A percentile compares a stretch with the other conserved stretches of the same genome.
phyloP scores from a whole-genome alignment of 2,888 invertebrate species.

The Prosopocoilus inquinatus region DNA sequence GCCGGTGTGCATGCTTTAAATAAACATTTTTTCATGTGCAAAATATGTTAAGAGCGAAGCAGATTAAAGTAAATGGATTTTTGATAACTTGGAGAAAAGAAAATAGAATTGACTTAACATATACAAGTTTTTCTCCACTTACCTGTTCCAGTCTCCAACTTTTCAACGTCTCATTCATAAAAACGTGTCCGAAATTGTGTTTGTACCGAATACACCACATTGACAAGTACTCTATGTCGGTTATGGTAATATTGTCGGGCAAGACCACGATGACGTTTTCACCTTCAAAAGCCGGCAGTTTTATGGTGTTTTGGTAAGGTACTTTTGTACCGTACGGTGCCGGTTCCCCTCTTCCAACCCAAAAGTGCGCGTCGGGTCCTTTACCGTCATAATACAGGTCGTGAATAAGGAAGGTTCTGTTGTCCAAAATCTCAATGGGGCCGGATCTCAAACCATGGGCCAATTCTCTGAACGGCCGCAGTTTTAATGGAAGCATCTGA shows the following conservation, averaged over 20 bases:
- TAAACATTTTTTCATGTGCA: too few species aligned
- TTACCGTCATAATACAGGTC: constrained; percentile 18
- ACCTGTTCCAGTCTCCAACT: too few species aligned
- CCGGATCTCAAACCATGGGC: constrained; percentile 7
- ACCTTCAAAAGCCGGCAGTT: background rate
- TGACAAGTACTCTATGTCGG: constrained; percentile 7
- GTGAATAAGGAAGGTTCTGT: constrained; percentile 6
- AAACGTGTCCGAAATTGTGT: background rate
- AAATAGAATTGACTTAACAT: too few species aligned
- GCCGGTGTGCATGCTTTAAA: too few species aligned
- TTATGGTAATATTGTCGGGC: constrained; percentile 1
- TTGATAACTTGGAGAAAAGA: too few species aligned
- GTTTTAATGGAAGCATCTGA: constrained; percentile 8
- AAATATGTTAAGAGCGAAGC: too few species aligned
- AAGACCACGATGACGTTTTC: constrained; percentile 4
- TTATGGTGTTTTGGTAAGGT: constrained; percentile 3
- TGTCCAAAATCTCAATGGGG: constrained; percentile 8
- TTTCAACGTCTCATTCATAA: background rate
- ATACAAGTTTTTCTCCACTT: too few species aligned
- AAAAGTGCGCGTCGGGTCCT: constrained; percentile 29
- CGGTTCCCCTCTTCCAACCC: constrained; percentile 9
- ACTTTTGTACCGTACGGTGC: constrained; percentile 2
- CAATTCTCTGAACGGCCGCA: constrained; percentile 21
- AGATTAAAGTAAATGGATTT: too few species aligned
- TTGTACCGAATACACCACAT: constrained; percentile 3